phyloP scores from a whole-genome alignment of 2,113 vertebrate species.

The Lagopus leucura region DNA sequence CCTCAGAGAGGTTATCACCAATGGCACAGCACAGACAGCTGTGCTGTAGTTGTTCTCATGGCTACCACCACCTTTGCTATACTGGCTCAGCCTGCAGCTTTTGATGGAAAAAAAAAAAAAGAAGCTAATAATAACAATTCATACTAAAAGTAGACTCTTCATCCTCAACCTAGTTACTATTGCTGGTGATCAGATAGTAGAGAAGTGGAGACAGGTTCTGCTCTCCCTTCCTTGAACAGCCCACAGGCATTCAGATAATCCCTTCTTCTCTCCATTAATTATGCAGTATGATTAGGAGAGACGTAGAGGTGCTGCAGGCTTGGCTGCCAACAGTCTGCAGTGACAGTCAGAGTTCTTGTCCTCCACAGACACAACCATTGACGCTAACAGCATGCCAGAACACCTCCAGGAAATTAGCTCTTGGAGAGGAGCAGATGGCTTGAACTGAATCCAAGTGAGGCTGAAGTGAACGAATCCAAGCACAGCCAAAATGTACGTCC shows the following conservation, averaged over 20 bases:
- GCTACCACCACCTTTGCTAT: background rate
- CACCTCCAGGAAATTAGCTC: conserved; percentile 30
- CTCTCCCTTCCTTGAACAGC: background rate
- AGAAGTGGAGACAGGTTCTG: background rate
- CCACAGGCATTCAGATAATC: background rate
- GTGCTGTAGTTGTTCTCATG: background rate
- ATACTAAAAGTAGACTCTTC: background rate
- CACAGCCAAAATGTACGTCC: conserved; percentile 10
- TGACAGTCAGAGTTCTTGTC: background rate
- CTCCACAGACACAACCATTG: background rate
- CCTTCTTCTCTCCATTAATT: background rate
- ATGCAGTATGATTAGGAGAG: background rate
- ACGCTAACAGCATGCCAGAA: background rate
- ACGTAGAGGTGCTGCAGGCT: background rate
- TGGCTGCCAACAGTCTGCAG: background rate
- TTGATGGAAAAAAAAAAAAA: background rate
- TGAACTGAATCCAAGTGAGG: conserved; percentile 52
- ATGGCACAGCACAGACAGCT: background rate
- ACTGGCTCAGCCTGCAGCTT: background rate
- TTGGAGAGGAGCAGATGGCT: conserved; percentile 59
- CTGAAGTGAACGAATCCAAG: conserved; percentile 42
- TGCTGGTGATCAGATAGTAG: background rate
- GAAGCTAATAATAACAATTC: background rate
- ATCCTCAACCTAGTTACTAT: fast-evolving
- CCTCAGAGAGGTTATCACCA: background rate